Evolutionary conservation across 37 sponge, comb jelly and placozoan species (phyloP), one percentile per base, ranked within the genome.

Genomic region (Chondrilla cf. caribensis): DNA sequence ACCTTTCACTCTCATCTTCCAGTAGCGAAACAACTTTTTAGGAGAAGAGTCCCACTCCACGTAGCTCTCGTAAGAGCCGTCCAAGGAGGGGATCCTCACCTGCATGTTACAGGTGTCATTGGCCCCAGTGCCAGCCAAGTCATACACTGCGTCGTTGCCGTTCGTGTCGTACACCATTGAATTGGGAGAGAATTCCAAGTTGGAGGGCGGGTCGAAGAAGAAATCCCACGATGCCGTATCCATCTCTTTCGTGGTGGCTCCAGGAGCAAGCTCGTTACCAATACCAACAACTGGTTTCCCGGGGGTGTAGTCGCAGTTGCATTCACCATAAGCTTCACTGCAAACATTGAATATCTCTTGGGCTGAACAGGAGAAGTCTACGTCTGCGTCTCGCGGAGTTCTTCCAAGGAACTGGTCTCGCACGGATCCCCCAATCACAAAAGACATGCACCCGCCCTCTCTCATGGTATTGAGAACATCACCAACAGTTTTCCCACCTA

Each of bases 331-430:
- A 62, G 64, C 29, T 29, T 28, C 29, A n/a, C 25, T n/a, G 64
- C 64, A 62, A 28, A 15, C 29, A 28, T 62, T 15, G 22, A 29
- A 62, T 29, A 28, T 28, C 22, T 62, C 29, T 29, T 62, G 4
- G 15, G 25, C 25, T 7, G 29, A 62, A 62, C 64, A 62, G 64
- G 64, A 62, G 29, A 62, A 62, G 64, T 62, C 64, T 62, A 62
- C 64, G 15, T 62, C 64, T 19, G 64, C 64, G 15, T 62, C 64
- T 29, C 29, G 8, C 29, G 64, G 64, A 29, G 7, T 62, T 15
- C 64, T n/a, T n/a, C 64, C 64, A 6, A 62, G 25, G 64, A 62
- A 62, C 64, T 62, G 64, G 64, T 62, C 64, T 19, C 64, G 64
- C 4, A 62, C 64, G 15, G 64, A n/a, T 29, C 64, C 64, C 5